These are phyloP conservation scores for Myiopsitta monachus DNA, from an alignment of 2,113 vertebrate species.

Conservation along the genomic window DNA sequence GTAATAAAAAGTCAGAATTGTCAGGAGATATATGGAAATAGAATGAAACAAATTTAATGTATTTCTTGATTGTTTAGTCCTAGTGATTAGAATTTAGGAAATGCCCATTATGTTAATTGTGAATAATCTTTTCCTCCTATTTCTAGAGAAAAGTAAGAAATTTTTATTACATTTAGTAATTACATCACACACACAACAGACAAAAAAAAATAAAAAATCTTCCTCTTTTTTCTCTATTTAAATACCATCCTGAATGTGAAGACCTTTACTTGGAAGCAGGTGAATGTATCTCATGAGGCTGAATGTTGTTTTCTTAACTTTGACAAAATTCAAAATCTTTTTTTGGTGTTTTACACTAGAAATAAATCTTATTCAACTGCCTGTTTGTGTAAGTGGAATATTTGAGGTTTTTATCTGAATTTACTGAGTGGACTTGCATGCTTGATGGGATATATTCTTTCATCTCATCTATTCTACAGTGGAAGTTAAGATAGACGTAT, in stretches of 20 bases:
- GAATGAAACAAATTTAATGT: not conserved
- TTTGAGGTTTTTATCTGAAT: not conserved
- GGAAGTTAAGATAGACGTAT: not conserved
- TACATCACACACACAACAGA: not conserved
- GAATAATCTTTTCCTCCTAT: not conserved
- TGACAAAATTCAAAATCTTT: not conserved
- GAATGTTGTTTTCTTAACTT: not conserved
- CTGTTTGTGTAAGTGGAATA: not conserved
- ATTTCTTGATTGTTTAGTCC: not conserved
- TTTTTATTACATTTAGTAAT: not conserved
- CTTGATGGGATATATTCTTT: not conserved
- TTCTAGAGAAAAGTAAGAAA: not conserved
- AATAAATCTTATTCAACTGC: not conserved
- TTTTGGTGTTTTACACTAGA: not conserved
- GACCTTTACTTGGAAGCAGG: not conserved
- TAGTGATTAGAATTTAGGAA: not conserved
- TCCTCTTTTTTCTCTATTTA: not conserved
- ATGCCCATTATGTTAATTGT: rapidly evolving
- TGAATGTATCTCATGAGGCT: not conserved
- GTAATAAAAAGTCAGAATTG: not conserved
- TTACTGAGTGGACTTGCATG: not conserved
- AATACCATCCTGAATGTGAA: not conserved
- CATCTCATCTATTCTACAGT: not conserved
- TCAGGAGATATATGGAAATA: not conserved
- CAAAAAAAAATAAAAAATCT: not conserved